Evolutionary conservation across 2,888 invertebrate genomes (phyloP).

Genomic region (Encarsia formosa): DNA sequence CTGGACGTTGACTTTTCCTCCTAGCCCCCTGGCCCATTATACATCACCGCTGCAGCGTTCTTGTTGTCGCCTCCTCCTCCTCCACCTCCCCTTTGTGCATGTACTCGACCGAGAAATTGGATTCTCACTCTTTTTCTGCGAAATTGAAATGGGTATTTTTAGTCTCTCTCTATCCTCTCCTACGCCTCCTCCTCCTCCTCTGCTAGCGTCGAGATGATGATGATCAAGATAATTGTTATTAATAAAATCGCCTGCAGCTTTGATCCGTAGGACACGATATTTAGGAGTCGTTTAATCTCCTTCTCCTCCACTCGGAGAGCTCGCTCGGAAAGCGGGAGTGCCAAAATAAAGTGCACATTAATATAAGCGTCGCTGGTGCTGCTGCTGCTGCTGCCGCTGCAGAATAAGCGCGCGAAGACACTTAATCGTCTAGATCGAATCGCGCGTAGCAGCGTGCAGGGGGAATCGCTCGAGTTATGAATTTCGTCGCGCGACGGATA

Average conservation of each 20-base stretch:
- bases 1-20: no score
- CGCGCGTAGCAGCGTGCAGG: constrained; percentile 28
- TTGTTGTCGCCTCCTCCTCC: no score
- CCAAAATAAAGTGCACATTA: constrained; percentile 27
- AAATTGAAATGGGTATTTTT: constrained; percentile 11
- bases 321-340: constrained; percentile 12
- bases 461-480: constrained; percentile 33
- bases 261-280: constrained; percentile 14
- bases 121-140: constrained; percentile 21
- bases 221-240: no score
- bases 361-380: constrained; percentile 23
- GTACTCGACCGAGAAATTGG: constrained; percentile 25
- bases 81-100: constrained; percentile 9
- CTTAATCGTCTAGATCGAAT: constrained; percentile 46
- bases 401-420: constrained; percentile 34
- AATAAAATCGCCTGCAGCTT: no score
- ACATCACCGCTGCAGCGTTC: no score
- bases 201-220: no score
- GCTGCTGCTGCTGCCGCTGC: constrained; percentile 21
- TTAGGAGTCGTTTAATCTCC: constrained; percentile 9
- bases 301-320: constrained; percentile 1
- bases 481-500: constrained; percentile 43
- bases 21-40: no score
- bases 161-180: no score
- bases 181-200: neutral